These are phyloP conservation scores for Xiphorhynchus erythropygius DNA, from an alignment of 2,797 vertebrate genomes.

Conservation along the genomic window DNA sequence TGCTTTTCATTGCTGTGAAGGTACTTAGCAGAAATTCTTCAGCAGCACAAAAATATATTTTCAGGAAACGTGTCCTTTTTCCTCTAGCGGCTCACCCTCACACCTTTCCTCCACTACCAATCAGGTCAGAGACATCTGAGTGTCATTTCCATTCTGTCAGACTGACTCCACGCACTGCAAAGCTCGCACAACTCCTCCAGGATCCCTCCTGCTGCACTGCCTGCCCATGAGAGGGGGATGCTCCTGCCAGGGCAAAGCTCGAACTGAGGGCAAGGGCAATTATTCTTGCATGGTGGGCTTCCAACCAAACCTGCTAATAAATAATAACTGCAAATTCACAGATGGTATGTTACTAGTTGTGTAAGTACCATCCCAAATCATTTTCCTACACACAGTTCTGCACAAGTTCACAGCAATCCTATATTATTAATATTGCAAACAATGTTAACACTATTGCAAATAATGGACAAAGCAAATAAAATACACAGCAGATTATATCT, in stretches of 20 bases:
- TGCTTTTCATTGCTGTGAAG: neutral
- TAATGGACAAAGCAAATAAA: neutral
- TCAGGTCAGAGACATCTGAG: neutral
- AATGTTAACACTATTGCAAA: neutral
- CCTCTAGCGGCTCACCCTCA: neutral
- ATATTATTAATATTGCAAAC: neutral
- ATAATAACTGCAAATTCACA: neutral
- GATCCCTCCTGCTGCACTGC: fast-evolving
- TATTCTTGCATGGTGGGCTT: fast-evolving
- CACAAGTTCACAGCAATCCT: neutral
- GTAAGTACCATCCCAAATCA: neutral
- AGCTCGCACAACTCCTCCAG: fast-evolving
- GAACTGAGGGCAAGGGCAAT: fast-evolving
- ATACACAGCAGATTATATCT: neutral
- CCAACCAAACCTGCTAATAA: neutral
- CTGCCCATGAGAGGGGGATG: fast-evolving
- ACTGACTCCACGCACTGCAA: fast-evolving
- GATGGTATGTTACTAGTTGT: neutral
- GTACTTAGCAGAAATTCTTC: neutral
- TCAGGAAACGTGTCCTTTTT: neutral
- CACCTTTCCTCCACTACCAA: neutral
- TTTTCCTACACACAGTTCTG: neutral
- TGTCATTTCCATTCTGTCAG: neutral
- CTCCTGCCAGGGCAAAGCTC: neutral
- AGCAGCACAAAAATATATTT: neutral